Evolutionary conservation across 2,888 invertebrate species (phyloP).

Genomic region (Cantharis flavilabris): DNA sequence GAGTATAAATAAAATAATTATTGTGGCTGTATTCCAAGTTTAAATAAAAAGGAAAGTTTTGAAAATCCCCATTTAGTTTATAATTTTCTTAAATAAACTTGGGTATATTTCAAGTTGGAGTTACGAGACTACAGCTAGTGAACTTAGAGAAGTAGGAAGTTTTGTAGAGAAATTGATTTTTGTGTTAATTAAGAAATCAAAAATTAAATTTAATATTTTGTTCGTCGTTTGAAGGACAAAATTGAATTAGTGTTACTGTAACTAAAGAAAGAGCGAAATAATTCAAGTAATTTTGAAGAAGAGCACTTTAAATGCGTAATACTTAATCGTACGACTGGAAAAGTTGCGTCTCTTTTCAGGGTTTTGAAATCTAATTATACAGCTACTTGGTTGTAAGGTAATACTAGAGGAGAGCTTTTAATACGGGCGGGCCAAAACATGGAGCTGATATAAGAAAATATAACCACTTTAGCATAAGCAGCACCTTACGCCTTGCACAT

Average conservation of each 20-base stretch:
- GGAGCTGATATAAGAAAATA: constrained; percentile 27
- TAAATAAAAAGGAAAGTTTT: no score
- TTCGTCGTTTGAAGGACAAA: neutral
- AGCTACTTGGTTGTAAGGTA: constrained; percentile 28
- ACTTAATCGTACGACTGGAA: constrained; percentile 26
- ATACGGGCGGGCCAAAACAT: constrained; percentile 29
- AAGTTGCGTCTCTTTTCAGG: constrained; percentile 20
- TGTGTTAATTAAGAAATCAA: neutral
- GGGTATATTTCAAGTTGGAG: no score
- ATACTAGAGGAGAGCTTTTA: constrained; percentile 27
- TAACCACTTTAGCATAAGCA: constrained; percentile 27
- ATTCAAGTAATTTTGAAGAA: constrained; percentile 10
- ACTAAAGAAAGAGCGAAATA: neutral
- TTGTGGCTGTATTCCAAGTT: no score
- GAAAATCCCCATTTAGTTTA: no score
- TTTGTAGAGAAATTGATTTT: neutral
- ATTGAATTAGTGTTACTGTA: neutral
- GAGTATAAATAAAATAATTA: no score
- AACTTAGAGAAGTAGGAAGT: neutral
- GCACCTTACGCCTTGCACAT: constrained; percentile 21
- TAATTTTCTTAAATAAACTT: no score
- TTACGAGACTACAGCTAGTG: no score
- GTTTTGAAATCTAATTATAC: constrained; percentile 30
- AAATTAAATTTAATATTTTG: neutral
- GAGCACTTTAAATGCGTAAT: constrained; percentile 22